Evolutionary conservation across 1,140 invertebrate genomes (phyloP), one percentile per base, ranked within the genome.

Genomic region (Chironomus tepperi): DNA sequence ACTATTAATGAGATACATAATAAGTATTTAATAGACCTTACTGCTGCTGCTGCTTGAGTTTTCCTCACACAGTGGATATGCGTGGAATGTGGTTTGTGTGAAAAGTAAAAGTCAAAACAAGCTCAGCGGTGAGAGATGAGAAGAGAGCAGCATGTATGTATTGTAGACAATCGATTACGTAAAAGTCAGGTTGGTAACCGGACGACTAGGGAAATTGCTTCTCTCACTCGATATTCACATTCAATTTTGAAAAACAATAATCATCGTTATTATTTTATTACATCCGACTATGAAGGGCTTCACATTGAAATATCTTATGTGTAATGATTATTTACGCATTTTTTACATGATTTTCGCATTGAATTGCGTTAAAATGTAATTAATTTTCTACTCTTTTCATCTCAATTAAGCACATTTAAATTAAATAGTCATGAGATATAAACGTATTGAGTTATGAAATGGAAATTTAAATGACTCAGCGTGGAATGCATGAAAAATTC

Each of bases 41-140:
- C 43, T n/a, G 43, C 43, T 47, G 47, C 47, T 57, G 12, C 47
- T 57, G 47, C 47, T 15, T 12, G 47, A n/a, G 10, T 57, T 57
- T 57, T 57, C 12, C 12, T 0, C 16, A 19, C 7, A 19, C 65
- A 16, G 2, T 10, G 10, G 18, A 9, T 18, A 19, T 19, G 16
- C 0, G 19, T 10, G 18, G 65, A 70, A 70, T 70, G 65, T 12
- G 65, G 65, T 21, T 70, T 21, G 65, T 70, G 65, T 70, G 65
- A 70, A 70, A 70, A 70, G 65, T 70, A 70, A 70, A 70, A 70
- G 65, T 70, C 65, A 70, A 18, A 70, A 70, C 65, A 70, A 16
- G 19, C n/a, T 70, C 65, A 34, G 24, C 47, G 47, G 43, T n/a
- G 47, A 57, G 47, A 57, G 47, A 57, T 57, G 47, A 57, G 47